Percentiles rank a stretch among this genome's conserved stretches.
Evolutionary conservation across 2,888 invertebrate species (phyloP).

Genomic region (Perizoma flavofasciatum): DNA sequence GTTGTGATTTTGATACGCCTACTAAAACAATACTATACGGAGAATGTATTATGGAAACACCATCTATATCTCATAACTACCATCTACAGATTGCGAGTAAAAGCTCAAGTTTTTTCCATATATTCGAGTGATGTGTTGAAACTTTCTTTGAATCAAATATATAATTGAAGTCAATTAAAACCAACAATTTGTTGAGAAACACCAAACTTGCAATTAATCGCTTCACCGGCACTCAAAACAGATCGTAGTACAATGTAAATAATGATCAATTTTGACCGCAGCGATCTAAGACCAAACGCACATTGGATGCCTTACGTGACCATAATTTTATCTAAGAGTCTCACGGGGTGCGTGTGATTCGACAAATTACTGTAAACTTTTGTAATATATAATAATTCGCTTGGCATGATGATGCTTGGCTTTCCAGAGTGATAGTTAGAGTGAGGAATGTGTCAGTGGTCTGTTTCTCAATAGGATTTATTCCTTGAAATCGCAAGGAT

Average conservation of each 20-base stretch:
- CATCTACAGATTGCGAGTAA: no score
- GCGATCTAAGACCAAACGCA: conserved; percentile 42
- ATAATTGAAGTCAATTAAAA: no score
- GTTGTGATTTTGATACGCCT: conserved; percentile 12
- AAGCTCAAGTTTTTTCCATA: no score
- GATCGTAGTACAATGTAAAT: conserved; percentile 34
- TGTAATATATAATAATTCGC: conserved; percentile 28
- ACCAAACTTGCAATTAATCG: background rate
- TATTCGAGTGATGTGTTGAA: no score
- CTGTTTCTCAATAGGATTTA: no score
- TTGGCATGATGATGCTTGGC: conserved; percentile 28
- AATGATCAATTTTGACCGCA: conserved; percentile 38
- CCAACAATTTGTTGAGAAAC: no score
- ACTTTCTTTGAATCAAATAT: no score
- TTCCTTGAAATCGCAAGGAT: background rate
- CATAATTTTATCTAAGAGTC: conserved; percentile 28
- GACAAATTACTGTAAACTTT: conserved; percentile 21
- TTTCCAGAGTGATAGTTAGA: conserved; percentile 17
- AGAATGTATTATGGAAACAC: background rate
- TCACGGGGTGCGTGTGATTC: conserved; percentile 12
- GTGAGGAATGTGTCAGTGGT: conserved; percentile 9
- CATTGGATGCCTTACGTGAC: conserved; percentile 48
- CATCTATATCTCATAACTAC: no score
- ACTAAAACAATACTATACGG: background rate
- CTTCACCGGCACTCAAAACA: conserved; percentile 21